Percentiles rank a stretch among this genome's conserved stretches.
Conservation (phyloP, 2,113 vertebrate species). For the Tetraodon nigroviridis region DNA sequence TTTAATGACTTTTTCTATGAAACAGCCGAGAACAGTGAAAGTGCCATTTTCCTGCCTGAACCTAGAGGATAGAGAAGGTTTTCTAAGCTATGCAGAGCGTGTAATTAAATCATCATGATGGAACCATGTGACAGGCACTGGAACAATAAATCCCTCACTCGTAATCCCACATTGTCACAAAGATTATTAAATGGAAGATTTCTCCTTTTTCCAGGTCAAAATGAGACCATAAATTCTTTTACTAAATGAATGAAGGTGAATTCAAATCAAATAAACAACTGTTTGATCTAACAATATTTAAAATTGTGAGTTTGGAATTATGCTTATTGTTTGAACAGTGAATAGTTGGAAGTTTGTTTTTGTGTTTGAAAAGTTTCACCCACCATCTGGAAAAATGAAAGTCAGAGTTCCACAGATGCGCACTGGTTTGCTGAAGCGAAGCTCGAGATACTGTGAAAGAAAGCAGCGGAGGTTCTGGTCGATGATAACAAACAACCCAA, state of each 20-base stretch:
- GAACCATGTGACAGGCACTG: too few relatives aligned
- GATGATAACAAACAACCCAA: background rate
- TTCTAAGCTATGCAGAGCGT: background rate
- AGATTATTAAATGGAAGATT: too few relatives aligned
- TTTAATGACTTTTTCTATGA: too few relatives aligned
- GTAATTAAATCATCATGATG: background rate
- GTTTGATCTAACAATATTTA: too few relatives aligned
- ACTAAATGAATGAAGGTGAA: too few relatives aligned
- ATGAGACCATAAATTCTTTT: too few relatives aligned
- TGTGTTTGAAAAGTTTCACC: conserved; percentile 27
- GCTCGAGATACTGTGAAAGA: conserved; percentile 83
- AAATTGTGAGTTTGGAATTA: background rate
- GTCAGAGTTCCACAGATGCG: conserved; percentile 85
- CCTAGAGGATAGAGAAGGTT: too few relatives aligned
- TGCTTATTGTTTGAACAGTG: background rate
- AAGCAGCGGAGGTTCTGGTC: background rate
- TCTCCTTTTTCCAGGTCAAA: too few relatives aligned
- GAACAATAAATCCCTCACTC: too few relatives aligned
- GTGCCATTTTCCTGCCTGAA: background rate
- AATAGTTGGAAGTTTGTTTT: background rate
- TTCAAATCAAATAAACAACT: too few relatives aligned
- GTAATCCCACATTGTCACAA: too few relatives aligned
- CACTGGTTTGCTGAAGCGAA: conserved; percentile 88
- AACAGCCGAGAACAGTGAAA: background rate
- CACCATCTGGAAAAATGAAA: conserved; percentile 96